phyloP scores from a whole-genome alignment of 30 jellyfish, hydroid and myxozoan species.

The Hydractinia echinata region DNA sequence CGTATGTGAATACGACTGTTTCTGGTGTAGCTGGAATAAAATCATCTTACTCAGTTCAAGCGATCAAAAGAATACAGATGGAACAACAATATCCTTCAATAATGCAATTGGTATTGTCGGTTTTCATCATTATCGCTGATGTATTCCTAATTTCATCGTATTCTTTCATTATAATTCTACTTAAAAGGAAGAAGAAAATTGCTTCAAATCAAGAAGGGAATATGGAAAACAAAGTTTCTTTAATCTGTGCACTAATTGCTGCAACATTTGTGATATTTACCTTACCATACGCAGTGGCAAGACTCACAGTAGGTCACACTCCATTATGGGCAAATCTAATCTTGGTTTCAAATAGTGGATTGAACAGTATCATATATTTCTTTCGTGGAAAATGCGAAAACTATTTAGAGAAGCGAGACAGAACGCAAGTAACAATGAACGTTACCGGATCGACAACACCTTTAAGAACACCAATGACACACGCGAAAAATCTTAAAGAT shows the following conservation, averaged over 20 bases:
- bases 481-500: too few relatives aligned
- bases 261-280: conserved; percentile 15
- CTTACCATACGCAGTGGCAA: conserved; percentile 12
- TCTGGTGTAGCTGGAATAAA: background rate
- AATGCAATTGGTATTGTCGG: background rate
- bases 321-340: conserved; percentile 13
- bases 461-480: background rate
- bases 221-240: background rate
- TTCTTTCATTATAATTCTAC: background rate
- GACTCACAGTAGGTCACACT: background rate
- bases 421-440: background rate
- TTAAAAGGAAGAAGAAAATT: background rate
- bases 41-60: too few relatives aligned
- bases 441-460: background rate
- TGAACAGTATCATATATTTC: conserved; percentile 30
- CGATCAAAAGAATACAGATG: too few relatives aligned
- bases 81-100: background rate
- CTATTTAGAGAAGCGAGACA: background rate
- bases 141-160: background rate
- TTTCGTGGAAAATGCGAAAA: conserved; percentile 21
- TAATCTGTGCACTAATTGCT: conserved; percentile 9
- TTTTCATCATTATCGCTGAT: conserved; percentile 8
- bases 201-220: background rate
- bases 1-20: background rate
- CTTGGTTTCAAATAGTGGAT: conserved; percentile 21